These are phyloP conservation scores for Hycleus cichorii DNA, from an alignment of 1,140 invertebrate species.

Conservation along the genomic window DNA sequence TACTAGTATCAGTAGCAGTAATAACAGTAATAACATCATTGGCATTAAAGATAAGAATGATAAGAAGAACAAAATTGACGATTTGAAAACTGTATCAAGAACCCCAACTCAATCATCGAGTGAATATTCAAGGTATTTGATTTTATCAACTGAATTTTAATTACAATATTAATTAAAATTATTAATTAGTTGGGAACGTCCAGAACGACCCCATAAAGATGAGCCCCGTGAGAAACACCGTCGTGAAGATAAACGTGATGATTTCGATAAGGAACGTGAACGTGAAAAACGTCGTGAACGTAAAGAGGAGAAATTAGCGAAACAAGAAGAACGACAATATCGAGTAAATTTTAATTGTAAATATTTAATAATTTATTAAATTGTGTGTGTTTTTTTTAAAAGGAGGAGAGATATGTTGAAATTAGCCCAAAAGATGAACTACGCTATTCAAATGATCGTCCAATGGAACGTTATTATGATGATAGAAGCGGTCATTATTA, in stretches of 20 bases:
- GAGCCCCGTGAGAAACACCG: conserved; percentile 45
- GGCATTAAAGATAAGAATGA: conserved; percentile 12
- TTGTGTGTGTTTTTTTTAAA: conserved; percentile 9
- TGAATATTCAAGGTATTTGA: conserved; percentile 4
- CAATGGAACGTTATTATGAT: conserved; percentile 37
- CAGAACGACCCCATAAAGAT: conserved; percentile 26
- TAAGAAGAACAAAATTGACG: conserved; percentile 13
- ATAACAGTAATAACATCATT: no score
- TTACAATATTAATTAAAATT: neutral
- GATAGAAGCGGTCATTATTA: conserved; percentile 40
- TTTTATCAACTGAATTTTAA: neutral
- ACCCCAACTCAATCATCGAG: conserved; percentile 3
- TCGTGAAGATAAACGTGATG: conserved; percentile 48
- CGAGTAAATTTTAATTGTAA: conserved; percentile 9
- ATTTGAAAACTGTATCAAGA: conserved; percentile 4
- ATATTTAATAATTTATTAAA: conserved; percentile 2
- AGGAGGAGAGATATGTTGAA: conserved; percentile 46
- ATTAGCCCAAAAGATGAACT: conserved; percentile 39
- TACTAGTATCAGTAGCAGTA: no score
- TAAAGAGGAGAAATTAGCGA: conserved; percentile 37
- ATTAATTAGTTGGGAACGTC: conserved; percentile 19
- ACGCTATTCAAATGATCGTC: conserved; percentile 30
- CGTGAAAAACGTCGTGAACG: conserved; percentile 37
- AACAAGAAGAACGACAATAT: conserved; percentile 45
- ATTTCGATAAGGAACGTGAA: conserved; percentile 36